Evolutionary conservation across 2,888 invertebrate genomes (phyloP).

Genomic region (Xestobium rufovillosum): DNA sequence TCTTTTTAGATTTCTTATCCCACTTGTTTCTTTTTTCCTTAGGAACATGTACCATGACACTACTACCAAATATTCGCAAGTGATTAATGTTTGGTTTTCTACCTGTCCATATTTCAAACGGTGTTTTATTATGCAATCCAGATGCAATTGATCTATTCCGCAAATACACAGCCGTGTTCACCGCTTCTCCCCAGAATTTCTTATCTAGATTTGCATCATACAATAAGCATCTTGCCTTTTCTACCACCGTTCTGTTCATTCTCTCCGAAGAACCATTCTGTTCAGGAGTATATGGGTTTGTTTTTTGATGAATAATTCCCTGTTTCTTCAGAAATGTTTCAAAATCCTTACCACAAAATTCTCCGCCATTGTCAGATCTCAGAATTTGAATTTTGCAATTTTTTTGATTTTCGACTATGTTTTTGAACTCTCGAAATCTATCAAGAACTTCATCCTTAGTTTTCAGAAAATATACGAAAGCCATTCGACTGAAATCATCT

Average conservation of each 20-base stretch:
- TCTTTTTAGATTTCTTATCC: constrained; percentile 21
- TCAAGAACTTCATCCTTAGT: too few relatives aligned
- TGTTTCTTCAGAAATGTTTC: constrained; percentile 5
- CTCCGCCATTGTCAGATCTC: constrained; percentile 21
- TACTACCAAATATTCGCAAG: constrained; percentile 14
- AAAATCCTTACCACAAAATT: too few relatives aligned
- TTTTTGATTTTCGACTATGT: constrained; percentile 20
- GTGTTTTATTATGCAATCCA: constrained; percentile 19
- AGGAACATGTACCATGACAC: constrained; percentile 16
- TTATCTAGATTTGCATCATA: too few relatives aligned
- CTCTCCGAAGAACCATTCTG: too few relatives aligned
- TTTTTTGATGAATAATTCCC: too few relatives aligned
- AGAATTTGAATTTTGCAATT: constrained; percentile 20
- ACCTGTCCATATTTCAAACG: constrained; percentile 25
- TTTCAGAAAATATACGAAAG: not conserved
- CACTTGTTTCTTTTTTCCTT: constrained; percentile 20
- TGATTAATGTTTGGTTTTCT: constrained; percentile 25
- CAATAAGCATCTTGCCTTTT: too few relatives aligned
- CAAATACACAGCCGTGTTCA: too few relatives aligned
- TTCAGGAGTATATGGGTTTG: too few relatives aligned
- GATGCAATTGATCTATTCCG: constrained; percentile 15
- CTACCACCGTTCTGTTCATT: too few relatives aligned
- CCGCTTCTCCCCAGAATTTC: too few relatives aligned
- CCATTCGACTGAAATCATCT: too few relatives aligned
- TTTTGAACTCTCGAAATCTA: constrained; percentile 20